Percentiles rank a stretch among this genome's conserved stretches.
These are phyloP conservation scores for Bursaphelenchus okinawaensis DNA, from an alignment of 2,888 invertebrate species.

Conservation along the genomic window DNA sequence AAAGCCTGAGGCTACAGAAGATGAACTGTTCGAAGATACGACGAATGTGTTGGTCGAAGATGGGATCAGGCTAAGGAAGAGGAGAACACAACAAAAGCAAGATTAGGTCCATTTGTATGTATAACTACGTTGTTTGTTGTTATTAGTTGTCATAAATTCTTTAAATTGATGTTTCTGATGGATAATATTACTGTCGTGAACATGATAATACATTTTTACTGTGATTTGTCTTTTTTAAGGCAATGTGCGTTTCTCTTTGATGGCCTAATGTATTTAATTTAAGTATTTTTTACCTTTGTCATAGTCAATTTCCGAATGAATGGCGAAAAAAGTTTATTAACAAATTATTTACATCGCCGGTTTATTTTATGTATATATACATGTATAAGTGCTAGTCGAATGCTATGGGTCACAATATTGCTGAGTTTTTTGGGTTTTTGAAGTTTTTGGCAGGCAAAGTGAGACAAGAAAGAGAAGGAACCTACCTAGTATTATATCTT, in stretches of 20 bases:
- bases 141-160: too few species aligned
- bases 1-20: constrained; percentile 9
- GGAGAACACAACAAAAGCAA: too few species aligned
- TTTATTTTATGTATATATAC: background rate
- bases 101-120: too few species aligned
- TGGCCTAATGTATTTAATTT: too few species aligned
- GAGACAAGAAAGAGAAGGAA: background rate
- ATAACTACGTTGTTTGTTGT: too few species aligned
- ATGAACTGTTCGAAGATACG: constrained; percentile 12
- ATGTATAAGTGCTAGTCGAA: background rate
- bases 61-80: constrained; percentile 6
- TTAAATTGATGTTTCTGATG: too few species aligned
- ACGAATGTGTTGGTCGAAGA: background rate
- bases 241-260: too few species aligned
- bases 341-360: background rate
- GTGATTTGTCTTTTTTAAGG: too few species aligned
- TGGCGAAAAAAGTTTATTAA: background rate
- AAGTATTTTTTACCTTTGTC: background rate
- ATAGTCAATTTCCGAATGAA: background rate
- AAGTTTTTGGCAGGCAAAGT: background rate
- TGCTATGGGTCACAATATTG: background rate
- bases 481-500: background rate
- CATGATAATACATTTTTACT: too few species aligned
- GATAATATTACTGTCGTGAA: too few species aligned
- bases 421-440: background rate